Evolutionary conservation across 2,797 vertebrate species (phyloP).

Genomic region (Siniperca scherzeri): DNA sequence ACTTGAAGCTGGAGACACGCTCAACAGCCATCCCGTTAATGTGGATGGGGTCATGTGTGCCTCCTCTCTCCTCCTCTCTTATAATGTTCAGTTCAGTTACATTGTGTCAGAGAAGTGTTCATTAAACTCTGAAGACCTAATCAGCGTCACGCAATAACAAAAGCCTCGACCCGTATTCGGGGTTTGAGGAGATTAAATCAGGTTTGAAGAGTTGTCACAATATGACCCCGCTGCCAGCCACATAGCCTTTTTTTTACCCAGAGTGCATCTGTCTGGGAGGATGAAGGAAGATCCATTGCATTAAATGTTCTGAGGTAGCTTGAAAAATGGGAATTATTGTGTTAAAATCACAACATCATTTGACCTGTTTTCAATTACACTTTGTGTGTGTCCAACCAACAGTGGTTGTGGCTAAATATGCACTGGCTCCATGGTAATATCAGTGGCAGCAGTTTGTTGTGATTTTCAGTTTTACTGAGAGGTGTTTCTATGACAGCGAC

Average conservation of each 20-base stretch:
- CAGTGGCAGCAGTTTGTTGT: background rate
- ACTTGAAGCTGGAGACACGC: too few relatives aligned
- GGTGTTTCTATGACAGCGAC: background rate
- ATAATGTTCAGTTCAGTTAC: background rate
- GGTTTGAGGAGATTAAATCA: slow-evolving; percentile 9
- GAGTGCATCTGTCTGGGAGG: slow-evolving; percentile 7
- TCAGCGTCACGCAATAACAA: background rate
- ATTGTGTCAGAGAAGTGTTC: background rate
- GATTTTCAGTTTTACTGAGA: background rate
- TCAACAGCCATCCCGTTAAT: too few relatives aligned
- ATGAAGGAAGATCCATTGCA: background rate
- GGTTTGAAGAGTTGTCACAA: background rate
- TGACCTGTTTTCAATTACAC: background rate
- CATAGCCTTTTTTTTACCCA: background rate
- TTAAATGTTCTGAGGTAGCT: too few relatives aligned
- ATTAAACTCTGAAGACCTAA: slow-evolving; percentile 1
- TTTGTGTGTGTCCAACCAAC: background rate
- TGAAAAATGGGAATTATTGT: background rate
- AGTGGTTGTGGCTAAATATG: background rate
- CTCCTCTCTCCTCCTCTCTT: too few relatives aligned
- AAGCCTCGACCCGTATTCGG: background rate
- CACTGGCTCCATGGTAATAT: background rate
- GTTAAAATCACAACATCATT: background rate
- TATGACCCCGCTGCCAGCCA: background rate
- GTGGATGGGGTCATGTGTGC: too few relatives aligned